These are phyloP conservation scores for Drosophila ezoana DNA, from an alignment of 2,888 invertebrate genomes.

Conservation along the genomic window DNA sequence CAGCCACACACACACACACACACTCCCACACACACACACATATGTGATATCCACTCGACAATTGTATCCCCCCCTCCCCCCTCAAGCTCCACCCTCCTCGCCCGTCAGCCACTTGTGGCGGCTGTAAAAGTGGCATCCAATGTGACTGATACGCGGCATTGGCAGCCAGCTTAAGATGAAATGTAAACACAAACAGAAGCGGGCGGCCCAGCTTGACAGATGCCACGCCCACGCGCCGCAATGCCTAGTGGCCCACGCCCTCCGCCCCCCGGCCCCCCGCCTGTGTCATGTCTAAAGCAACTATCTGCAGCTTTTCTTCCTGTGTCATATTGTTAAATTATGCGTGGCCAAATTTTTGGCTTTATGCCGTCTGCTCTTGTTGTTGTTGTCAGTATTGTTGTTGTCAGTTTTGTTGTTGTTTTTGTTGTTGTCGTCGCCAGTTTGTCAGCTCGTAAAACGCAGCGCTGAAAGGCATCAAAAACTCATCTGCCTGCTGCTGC, in stretches of 20 bases:
- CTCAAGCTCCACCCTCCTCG: neutral
- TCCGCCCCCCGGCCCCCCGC: too few relatives aligned
- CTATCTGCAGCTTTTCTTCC: neutral
- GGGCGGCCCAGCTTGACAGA: conserved; percentile 1
- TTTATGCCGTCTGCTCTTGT: conserved; percentile 16
- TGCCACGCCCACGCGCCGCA: conserved; percentile 5
- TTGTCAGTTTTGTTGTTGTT: conserved; percentile 17
- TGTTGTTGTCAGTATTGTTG: conserved; percentile 24
- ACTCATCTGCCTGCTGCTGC: conserved; percentile 4
- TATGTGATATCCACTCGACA: conserved; percentile 67
- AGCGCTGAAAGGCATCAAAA: conserved; percentile 28
- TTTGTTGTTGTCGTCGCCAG: conserved; percentile 34
- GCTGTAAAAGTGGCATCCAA: conserved; percentile 62
- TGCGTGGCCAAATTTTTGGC: conserved; percentile 55
- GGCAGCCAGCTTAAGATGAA: conserved; percentile 69
- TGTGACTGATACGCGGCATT: conserved; percentile 75
- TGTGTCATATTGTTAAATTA: conserved; percentile 62
- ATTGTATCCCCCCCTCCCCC: conserved; percentile 58
- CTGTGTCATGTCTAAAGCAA: too few relatives aligned
- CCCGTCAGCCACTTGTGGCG: conserved; percentile 23
- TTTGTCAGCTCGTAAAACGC: conserved; percentile 76
- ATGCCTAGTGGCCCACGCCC: too few relatives aligned
- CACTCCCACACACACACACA: neutral
- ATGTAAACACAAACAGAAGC: conserved; percentile 68
- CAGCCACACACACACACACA: neutral